Evolutionary conservation across 2,888 invertebrate species (phyloP).

Genomic region (Notodonta dromedarius): DNA sequence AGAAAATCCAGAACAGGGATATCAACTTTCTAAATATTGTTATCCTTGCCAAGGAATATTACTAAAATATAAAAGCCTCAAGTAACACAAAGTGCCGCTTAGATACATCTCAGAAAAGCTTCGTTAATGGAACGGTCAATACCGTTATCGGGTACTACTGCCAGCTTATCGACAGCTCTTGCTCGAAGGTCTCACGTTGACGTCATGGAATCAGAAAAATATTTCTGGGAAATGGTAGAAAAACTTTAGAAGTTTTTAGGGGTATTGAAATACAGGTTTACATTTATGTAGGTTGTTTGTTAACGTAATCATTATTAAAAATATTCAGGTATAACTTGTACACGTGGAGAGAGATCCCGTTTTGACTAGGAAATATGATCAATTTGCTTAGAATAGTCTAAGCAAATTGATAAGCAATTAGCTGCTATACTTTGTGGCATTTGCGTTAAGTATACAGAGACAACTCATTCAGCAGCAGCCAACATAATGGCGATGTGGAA

Average conservation of each 20-base stretch:
- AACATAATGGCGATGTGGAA: no score
- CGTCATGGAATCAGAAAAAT: neutral
- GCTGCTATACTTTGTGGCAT: no score
- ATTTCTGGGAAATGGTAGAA: neutral
- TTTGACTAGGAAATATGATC: no score
- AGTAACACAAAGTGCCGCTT: neutral
- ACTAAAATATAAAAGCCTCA: neutral
- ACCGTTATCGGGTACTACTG: neutral
- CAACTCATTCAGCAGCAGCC: no score
- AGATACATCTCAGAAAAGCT: neutral
- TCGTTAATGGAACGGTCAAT: slow-evolving; percentile 2
- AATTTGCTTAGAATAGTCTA: no score
- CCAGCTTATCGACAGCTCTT: neutral
- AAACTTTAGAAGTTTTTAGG: neutral
- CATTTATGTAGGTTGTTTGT: neutral
- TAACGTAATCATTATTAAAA: no score
- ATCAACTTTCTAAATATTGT: neutral
- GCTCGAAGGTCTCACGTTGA: neutral
- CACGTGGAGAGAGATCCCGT: no score
- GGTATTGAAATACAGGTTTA: neutral
- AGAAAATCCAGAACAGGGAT: neutral
- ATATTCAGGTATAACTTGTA: no score
- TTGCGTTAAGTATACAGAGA: no score
- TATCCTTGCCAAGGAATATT: neutral
- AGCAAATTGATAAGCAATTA: no score